A percentile compares a stretch with the other conserved stretches of the same genome.
phyloP scores from a whole-genome alignment of 1,140 invertebrate species.

The Onthophagus taurus region DNA sequence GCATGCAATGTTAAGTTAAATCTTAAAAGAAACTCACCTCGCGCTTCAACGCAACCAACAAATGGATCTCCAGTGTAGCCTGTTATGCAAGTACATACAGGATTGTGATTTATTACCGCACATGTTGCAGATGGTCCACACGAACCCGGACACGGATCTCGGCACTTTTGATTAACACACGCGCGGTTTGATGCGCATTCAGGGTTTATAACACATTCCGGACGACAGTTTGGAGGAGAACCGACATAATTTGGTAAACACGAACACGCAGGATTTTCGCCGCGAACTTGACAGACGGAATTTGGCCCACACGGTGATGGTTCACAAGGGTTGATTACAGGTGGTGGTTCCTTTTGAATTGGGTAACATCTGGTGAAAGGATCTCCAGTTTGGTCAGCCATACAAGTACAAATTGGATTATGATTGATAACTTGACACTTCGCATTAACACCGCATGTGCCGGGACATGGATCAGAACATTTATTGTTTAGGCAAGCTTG shows the following conservation, averaged over 20 bases:
- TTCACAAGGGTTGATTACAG: slow-evolving; percentile 54
- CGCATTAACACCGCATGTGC: slow-evolving; percentile 63
- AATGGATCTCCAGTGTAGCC: slow-evolving; percentile 79
- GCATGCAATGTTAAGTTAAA: neutral
- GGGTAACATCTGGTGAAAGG: slow-evolving; percentile 53
- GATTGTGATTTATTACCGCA: slow-evolving; percentile 69
- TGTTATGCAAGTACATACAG: slow-evolving; percentile 66
- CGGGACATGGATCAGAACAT: slow-evolving; percentile 61
- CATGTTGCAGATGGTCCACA: slow-evolving; percentile 78
- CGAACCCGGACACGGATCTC: slow-evolving; percentile 74
- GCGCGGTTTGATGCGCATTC: slow-evolving; percentile 70
- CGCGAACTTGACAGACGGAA: slow-evolving; percentile 62
- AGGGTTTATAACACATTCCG: slow-evolving; percentile 72
- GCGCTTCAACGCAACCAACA: slow-evolving; percentile 54
- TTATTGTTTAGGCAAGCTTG: slow-evolving; percentile 59
- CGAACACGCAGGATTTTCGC: slow-evolving; percentile 65
- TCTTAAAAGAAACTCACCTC: slow-evolving; percentile 44
- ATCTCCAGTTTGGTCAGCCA: slow-evolving; percentile 58
- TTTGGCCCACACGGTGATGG: slow-evolving; percentile 76
- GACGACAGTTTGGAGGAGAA: slow-evolving; percentile 68
- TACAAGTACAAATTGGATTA: slow-evolving; percentile 64
- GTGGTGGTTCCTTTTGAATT: slow-evolving; percentile 21
- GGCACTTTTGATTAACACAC: slow-evolving; percentile 72
- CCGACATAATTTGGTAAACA: slow-evolving; percentile 70
- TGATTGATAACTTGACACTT: slow-evolving; percentile 67